Evolutionary conservation across 1,140 invertebrate genomes (phyloP), one percentile per base, ranked within the genome.

Genomic region (Drosophila mayri): DNA sequence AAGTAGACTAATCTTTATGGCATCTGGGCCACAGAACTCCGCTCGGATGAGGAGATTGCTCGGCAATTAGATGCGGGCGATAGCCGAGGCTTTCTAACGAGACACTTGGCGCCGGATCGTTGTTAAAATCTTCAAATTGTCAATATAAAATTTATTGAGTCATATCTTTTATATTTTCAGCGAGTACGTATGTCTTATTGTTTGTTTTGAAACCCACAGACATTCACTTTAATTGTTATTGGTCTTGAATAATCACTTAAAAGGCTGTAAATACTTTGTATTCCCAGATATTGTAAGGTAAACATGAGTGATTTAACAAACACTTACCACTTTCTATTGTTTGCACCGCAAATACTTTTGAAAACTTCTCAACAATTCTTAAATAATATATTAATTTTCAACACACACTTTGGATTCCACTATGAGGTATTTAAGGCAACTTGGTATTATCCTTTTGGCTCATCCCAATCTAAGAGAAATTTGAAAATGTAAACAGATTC

Each of bases 1-100:
- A 70, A 58, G 44, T 55, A 28, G 14, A 32, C 28, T 77, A 70
- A 85, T 85, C 81, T 85, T 85, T 86, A 86, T 86, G 63, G 30
- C 30, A 44, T 25, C 54, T 47, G 30, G 55, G 30, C 30, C 30
- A 10, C 37, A 64, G 52, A 68, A 57, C 35, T 20, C 28, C 25
- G 49, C 22, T n/a, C 37, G 30, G 46, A 46, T 62, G 57, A 30
- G 12, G 30, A 74, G 40, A 61, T 73, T 61, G 40, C 46, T 40
- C 32, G 38, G 55, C 70, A 62, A 74, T 72, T 74, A 71, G 20
- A 46, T 32, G 9, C 9, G 43, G 32, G 16, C 52, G 22, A 54
- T 52, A 25, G 38, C 25, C 7, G 12, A 16, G 25, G 18, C 52
- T 25, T 47, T 18, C 70, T 75, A 54, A 55, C 16, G 22, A 72